Base-by-base conservation (phyloP, 2,888 invertebrate species). In the Corbicula japonica region DNA sequence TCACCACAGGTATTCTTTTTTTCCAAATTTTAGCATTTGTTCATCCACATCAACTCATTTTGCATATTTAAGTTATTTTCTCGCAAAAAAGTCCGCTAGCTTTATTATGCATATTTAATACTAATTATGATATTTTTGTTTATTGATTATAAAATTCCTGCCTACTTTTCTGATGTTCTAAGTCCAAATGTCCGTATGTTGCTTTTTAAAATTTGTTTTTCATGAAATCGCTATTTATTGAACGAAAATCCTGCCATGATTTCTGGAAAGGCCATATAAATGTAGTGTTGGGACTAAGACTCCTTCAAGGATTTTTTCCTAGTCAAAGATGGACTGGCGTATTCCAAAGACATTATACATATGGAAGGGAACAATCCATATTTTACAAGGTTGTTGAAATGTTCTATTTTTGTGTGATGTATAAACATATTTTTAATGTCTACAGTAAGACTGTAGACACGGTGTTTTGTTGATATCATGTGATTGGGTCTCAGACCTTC, bases 401-500 rank as follows among this genome's bases (percentile, higher is more conserved):
- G 52, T 41, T 54, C 66, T 66, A 66, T 66, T 66, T 66, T 66
- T 66, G 66, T 66, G 66, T 66, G 54, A 66, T 66, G 52, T 54
- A 66, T 41, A 52, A 54, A 21, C 54, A 66, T 66, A 65, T 70
- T 74, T 56, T 70, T 30, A 66, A 38, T 54, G 72, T 80, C 80
- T 68, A 46, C 80, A 80, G 80, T 80, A 3, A 32, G 63, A 80
- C 80, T 80, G 80, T 60, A 62, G 80, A 63, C 54, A 62, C 44
- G 52, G 62, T 65, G 66, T 76, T 58, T 80, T 80, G 70, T 68
- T 71, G 44, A 60, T 72, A 63, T 72, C 80, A 80, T 80, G 63
- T 63, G 21, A 76, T 76, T 83, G 77, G 83, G 83, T 83, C 83
- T 50, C 68, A 83, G 83, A 83, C 83, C 83, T 83, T 76, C 83